phyloP scores from a whole-genome alignment of 2,888 invertebrate species.

The Julus scandinavius region DNA sequence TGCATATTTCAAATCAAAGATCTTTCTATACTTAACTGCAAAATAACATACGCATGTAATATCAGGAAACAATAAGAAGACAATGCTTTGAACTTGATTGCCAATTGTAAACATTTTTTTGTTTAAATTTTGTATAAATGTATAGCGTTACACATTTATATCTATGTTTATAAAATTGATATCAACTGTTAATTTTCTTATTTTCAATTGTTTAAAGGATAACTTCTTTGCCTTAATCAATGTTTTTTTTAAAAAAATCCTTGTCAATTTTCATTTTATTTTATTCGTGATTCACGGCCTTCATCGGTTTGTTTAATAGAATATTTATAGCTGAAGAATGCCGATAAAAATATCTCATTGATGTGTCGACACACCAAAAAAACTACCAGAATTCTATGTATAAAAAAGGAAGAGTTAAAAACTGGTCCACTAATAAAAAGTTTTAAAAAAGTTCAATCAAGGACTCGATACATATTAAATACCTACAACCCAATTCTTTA shows the following conservation, averaged over 20 bases:
- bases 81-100: too few species aligned
- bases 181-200: background rate
- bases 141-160: background rate
- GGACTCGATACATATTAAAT: constrained; percentile 46
- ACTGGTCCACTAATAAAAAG: background rate
- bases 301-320: constrained; percentile 11
- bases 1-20: too few species aligned
- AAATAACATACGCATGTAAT: too few species aligned
- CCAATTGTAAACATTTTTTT: too few species aligned
- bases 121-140: too few species aligned
- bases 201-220: background rate
- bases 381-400: background rate
- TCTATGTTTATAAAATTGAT: background rate
- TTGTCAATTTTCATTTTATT: constrained; percentile 18
- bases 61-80: too few species aligned
- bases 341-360: background rate
- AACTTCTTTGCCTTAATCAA: background rate
- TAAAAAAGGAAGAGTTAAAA: constrained; percentile 43
- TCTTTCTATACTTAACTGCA: too few species aligned
- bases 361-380: background rate
- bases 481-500: constrained; percentile 9
- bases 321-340: constrained; percentile 19
- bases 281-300: constrained; percentile 35
- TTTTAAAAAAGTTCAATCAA: background rate
- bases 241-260: background rate